phyloP scores from a whole-genome alignment of 2,113 vertebrate genomes.

The Junco hyemalis region DNA sequence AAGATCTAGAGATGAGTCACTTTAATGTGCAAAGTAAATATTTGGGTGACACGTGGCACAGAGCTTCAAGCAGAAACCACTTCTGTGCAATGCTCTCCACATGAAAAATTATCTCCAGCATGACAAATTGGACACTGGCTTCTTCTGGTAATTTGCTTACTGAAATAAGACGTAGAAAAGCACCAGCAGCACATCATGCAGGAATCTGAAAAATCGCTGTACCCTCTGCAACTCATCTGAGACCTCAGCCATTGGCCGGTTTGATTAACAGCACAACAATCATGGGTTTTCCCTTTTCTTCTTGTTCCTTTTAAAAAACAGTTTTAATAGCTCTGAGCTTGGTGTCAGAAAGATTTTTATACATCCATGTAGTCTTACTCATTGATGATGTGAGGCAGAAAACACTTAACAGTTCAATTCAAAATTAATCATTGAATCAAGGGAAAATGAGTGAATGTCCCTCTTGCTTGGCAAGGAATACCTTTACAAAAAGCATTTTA shows the following conservation, averaged over 20 bases:
- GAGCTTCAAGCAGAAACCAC: neutral
- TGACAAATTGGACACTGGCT: neutral
- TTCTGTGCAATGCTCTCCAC: neutral
- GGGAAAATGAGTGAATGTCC: neutral
- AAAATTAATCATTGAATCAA: neutral
- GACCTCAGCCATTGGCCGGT: neutral
- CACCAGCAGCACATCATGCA: neutral
- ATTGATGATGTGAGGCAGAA: neutral
- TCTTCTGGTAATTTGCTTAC: neutral
- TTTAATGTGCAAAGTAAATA: neutral
- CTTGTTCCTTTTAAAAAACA: neutral
- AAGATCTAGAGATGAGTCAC: neutral
- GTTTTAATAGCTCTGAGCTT: neutral
- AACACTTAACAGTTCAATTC: neutral
- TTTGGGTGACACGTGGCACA: neutral
- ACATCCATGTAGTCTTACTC: neutral
- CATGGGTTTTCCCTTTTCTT: fast-evolving
- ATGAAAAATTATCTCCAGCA: neutral
- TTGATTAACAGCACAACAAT: neutral
- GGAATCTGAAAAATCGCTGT: neutral
- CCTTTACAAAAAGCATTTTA: neutral
- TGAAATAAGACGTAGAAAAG: neutral
- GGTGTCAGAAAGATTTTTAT: neutral
- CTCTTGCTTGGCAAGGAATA: neutral
- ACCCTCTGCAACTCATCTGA: neutral